Evolutionary conservation across 2,113 vertebrate genomes (phyloP), one percentile per base, ranked within the genome.

Genomic region (Xyliphius kryptos): DNA sequence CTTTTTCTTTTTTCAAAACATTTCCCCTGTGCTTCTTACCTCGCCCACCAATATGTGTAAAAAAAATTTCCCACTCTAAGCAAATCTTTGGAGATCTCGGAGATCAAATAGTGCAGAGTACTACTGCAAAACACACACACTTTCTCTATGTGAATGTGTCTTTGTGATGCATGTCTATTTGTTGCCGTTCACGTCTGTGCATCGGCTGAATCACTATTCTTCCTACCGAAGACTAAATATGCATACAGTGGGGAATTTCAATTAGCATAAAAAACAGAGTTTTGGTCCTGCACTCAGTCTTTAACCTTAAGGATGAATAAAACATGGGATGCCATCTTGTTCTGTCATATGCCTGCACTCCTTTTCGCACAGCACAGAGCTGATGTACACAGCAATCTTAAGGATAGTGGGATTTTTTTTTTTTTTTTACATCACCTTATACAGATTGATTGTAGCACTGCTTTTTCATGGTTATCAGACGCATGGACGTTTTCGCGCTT

Each of bases 191-290:
- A 43, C 53, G 54, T 55, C n/a, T 16, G 36, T 20, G 16, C 37
- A 36, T 36, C 61, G 43, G 20, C 15, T 47, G 21, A 54, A 44
- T 26, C 10, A 10, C n/a, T 43, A 14, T 52, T 61, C 14, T 32
- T 46, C 44, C 49, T 36, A 38, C 32, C 44, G 36, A 66, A 48
- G n/a, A n/a, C n/a, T n/a, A 19, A n/a, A 44, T 13, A 26, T 19
- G 22, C 37, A 55, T 56, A 38, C 36, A 21, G 46, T 49, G 51
- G 38, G 20, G 43, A 66, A n/a, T n/a, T 58, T 63, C 67, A 57
- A 43, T 70, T 49, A 56, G 53, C 51, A 70, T 64, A 56, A 60
- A 64, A 75, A 76, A 72, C 49, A 52, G 54, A 58, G 67, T 68
- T 70, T 22, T n/a, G 55, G 16, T 56, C 11, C 2, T 7, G 20